A percentile compares a stretch with the other conserved stretches of the same genome.
Evolutionary conservation across 2,888 invertebrate species (phyloP).

Genomic region (Hipparchia semele): DNA sequence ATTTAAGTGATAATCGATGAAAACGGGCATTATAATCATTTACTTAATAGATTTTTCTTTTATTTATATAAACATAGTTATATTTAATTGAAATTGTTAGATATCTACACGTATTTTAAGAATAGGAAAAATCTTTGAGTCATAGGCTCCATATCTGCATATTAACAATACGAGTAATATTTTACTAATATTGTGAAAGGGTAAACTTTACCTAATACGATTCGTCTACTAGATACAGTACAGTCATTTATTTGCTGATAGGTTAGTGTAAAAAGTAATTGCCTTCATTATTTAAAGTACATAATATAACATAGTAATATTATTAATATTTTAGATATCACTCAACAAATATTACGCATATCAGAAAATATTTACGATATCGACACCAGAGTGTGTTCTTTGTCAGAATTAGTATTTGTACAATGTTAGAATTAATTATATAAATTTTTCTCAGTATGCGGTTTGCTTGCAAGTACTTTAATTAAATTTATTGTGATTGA

Average conservation of each 20-base stretch:
- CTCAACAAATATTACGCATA: conserved; percentile 12
- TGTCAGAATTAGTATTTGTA: background rate
- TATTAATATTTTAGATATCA: background rate
- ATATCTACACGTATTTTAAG: too few species aligned
- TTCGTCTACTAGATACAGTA: background rate
- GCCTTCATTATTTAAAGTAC: background rate
- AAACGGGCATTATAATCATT: background rate
- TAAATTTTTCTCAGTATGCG: background rate
- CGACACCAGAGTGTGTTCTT: conserved; percentile 11
- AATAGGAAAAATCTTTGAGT: background rate
- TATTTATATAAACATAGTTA: background rate
- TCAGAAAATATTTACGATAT: conserved; percentile 10
- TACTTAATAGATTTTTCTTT: conserved; percentile 3
- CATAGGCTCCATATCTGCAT: background rate
- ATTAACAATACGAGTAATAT: background rate
- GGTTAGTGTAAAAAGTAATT: background rate
- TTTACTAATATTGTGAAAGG: background rate
- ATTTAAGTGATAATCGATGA: too few species aligned
- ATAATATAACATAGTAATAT: background rate
- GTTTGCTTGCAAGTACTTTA: background rate
- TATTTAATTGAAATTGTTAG: background rate
- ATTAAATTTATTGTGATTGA: background rate
- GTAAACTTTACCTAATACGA: background rate
- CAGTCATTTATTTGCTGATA: background rate
- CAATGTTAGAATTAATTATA: background rate